Conservation (phyloP, 2,888 invertebrate species). For the Tricholauxania praeusta region DNA sequence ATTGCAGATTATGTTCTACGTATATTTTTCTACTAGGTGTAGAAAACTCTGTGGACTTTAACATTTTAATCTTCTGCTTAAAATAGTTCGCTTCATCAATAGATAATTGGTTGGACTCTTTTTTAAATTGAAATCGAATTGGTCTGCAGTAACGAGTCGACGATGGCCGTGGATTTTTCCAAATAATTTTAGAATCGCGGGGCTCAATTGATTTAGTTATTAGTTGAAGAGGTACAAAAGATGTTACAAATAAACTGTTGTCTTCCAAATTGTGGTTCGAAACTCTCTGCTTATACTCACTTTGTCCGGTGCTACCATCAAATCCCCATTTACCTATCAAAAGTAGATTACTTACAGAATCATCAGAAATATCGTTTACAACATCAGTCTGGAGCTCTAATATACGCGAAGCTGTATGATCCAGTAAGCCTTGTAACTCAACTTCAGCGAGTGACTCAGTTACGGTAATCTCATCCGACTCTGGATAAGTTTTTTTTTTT, state of each 20-base stretch:
- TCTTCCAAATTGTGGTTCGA: background rate
- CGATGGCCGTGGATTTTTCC: constrained; percentile 17
- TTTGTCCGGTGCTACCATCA: constrained; percentile 9
- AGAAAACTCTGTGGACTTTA: no score
- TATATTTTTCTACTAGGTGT: no score
- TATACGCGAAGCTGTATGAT: constrained; percentile 9
- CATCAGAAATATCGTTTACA: background rate
- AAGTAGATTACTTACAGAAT: background rate
- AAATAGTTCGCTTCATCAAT: background rate
- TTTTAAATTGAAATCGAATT: constrained; percentile 5
- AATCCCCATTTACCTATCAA: constrained; percentile 8
- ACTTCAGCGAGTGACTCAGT: constrained; percentile 7
- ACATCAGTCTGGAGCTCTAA: constrained; percentile 1
- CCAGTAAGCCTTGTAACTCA: constrained; percentile 1
- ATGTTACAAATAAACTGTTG: constrained; percentile 9
- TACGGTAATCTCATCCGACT: background rate
- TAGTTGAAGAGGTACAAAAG: constrained; percentile 9
- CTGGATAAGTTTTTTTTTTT: constrained; percentile 11
- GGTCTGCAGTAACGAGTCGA: constrained; percentile 14
- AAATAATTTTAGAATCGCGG: background rate
- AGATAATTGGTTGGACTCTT: background rate
- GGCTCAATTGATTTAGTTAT: background rate
- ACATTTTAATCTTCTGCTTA: background rate
- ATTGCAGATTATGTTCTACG: no score
- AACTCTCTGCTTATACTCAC: no score